phyloP scores from a whole-genome alignment of 2,797 vertebrate species.

The Fringilla coelebs region DNA sequence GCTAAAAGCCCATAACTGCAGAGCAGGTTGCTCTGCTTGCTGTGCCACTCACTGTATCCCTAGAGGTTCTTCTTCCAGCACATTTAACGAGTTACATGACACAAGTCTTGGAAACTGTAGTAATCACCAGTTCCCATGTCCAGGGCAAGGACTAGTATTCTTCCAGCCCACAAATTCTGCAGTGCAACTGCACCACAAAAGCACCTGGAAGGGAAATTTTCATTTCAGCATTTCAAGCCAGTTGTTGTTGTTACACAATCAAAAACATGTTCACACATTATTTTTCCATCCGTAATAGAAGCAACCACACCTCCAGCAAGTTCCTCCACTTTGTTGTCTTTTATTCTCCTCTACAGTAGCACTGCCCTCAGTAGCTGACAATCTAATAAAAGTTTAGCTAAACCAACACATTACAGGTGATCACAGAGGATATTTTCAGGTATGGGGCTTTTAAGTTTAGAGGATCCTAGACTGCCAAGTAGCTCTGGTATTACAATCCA shows the following conservation, averaged over 20 bases:
- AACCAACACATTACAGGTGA: background rate
- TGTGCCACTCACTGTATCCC: background rate
- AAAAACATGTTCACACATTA: conserved; percentile 5
- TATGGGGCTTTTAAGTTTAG: background rate
- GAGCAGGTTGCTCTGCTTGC: conserved; percentile 10
- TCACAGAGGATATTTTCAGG: background rate
- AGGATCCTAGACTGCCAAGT: background rate
- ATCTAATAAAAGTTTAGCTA: background rate
- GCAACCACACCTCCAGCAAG: background rate
- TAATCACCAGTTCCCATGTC: conserved; percentile 17
- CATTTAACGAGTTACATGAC: background rate
- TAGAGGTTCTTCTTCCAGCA: background rate
- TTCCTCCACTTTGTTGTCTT: background rate
- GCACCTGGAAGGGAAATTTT: conserved; percentile 37
- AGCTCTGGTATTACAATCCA: background rate
- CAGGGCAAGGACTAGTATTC: background rate
- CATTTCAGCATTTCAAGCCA: background rate
- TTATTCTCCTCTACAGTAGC: background rate
- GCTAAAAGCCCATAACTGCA: background rate
- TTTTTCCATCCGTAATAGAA: background rate
- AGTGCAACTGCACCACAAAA: background rate
- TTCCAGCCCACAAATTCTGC: background rate
- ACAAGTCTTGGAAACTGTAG: conserved; percentile 31
- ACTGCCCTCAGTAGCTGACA: background rate
- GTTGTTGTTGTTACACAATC: conserved; percentile 27